Evolutionary conservation across 2,888 invertebrate genomes (phyloP), one percentile per base, ranked within the genome.

Genomic region (Pinctada fucata): DNA sequence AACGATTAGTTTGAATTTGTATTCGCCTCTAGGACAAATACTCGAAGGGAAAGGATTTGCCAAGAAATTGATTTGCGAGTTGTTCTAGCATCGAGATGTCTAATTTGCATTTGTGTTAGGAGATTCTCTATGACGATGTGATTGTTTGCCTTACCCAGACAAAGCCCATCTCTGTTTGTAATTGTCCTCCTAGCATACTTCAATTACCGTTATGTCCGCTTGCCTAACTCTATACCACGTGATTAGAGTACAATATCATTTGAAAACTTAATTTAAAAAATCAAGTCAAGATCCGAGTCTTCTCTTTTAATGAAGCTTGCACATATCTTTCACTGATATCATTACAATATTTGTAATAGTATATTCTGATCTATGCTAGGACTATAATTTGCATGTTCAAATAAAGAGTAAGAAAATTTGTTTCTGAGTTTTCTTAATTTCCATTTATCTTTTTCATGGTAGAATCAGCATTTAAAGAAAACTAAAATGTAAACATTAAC

Each of bases 1-100:
- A 58, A 58, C 58, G 58, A 58, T 58, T 58, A 58, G 58, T 58
- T 58, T 58, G 58, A 58, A 58, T 58, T 58, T 58, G 58, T 58
- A 58, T 58, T 13, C 13, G 6, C 6, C 58, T 58, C 58, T 58
- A 58, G 13, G 13, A 58, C 58, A 58, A 58, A 58, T 58, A 58
- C 58, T 58, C 58, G 8, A 58, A 10, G 13, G 58, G 8, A 58
- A 10, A 58, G 58, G 58, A 58, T 58, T 58, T 58, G 58, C 58
- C 58, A 13, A 58, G 58, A 58, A 6, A 58, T 58, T 58, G 58
- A 58, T 58, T 58, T 58, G 6, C 13, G 58, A 58, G 58, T 58
- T 58, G 58, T 58, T 13, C 13, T 58, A 13, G 58, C 58, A 58
- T 58, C 58, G 58, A 58, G 13, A 58, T 13, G 58, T 13, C 58